A percentile compares a stretch with the other conserved stretches of the same genome.
Conservation (phyloP, 2,797 vertebrate genomes). For the Nannoperca australis region DNA sequence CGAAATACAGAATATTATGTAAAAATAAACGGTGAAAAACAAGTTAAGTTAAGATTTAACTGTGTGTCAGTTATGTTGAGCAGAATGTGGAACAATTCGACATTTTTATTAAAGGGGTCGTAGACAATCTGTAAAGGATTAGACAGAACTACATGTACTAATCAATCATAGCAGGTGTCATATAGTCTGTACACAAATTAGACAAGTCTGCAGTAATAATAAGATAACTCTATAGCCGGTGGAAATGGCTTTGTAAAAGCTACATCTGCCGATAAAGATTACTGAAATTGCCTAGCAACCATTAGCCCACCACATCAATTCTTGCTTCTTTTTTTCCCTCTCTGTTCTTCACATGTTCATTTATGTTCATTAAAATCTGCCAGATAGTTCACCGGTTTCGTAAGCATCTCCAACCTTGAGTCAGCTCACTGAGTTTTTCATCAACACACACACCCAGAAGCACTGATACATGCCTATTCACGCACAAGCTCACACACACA, state of each 20-base stretch:
- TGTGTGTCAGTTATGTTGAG: background rate
- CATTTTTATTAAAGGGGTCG: background rate
- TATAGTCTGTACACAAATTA: conserved; percentile 6
- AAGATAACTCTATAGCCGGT: conserved; percentile 4
- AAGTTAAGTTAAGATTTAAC: background rate
- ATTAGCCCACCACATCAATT: conserved; percentile 44
- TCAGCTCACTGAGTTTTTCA: conserved; percentile 75
- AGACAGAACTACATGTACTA: conserved; percentile 3
- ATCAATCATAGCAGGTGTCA: background rate
- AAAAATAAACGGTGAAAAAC: background rate
- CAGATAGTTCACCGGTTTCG: conserved; percentile 79
- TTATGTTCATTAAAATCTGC: conserved; percentile 84
- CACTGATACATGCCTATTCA: conserved; percentile 7
- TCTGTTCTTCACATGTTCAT: conserved; percentile 75
- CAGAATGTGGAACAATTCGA: background rate
- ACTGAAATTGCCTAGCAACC: conserved; percentile 74
- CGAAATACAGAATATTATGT: no score
- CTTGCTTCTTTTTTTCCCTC: background rate
- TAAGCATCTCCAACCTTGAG: conserved; percentile 80
- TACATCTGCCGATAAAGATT: conserved; percentile 53
- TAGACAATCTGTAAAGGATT: background rate
- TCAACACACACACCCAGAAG: conserved; percentile 22
- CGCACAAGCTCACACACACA: conserved; percentile 24
- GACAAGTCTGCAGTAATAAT: background rate
- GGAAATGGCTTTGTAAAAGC: conserved; percentile 53